A percentile compares a stretch with the other conserved stretches of the same genome.
Evolutionary conservation across 2,797 vertebrate genomes (phyloP).

Genomic region (Toxotes lorentzi): DNA sequence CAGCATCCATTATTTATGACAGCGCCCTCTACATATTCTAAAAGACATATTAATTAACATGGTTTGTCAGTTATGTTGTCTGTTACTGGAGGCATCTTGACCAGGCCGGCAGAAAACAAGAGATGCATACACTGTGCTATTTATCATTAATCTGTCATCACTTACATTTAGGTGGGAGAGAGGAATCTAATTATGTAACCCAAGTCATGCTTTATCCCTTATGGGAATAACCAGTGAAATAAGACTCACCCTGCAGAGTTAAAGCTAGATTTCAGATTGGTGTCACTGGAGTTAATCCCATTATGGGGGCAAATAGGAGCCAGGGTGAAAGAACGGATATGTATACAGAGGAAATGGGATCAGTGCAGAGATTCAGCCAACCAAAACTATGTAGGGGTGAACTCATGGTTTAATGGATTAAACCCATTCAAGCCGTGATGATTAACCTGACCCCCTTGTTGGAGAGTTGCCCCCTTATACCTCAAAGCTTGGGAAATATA

Average conservation of each 20-base stretch:
- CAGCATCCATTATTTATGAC: slow-evolving; percentile 62
- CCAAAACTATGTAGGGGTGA: slow-evolving; percentile 58
- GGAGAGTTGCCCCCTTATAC: slow-evolving; percentile 32
- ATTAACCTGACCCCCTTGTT: slow-evolving; percentile 71
- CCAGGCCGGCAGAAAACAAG: slow-evolving; percentile 48
- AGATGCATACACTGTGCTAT: slow-evolving; percentile 35
- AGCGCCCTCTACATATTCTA: slow-evolving; percentile 38
- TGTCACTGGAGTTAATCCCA: slow-evolving; percentile 81
- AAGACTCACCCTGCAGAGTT: slow-evolving; percentile 66
- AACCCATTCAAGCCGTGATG: slow-evolving; percentile 65
- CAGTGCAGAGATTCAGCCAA: slow-evolving; percentile 61
- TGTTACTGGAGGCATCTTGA: slow-evolving; percentile 56
- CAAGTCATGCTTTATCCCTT: slow-evolving; percentile 69
- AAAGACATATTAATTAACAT: slow-evolving; percentile 62
- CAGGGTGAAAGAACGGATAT: slow-evolving; percentile 70
- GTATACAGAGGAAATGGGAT: slow-evolving; percentile 78
- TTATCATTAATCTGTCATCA: slow-evolving; percentile 69
- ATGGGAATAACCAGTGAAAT: slow-evolving; percentile 71
- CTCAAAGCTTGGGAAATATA: slow-evolving; percentile 45
- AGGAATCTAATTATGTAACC: slow-evolving; percentile 70
- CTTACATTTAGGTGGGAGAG: slow-evolving; percentile 59
- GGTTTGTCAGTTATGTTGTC: slow-evolving; percentile 53
- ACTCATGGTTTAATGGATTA: slow-evolving; percentile 76
- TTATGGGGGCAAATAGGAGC: slow-evolving; percentile 69
- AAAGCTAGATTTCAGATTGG: slow-evolving; percentile 78